Percentiles rank a stretch among this genome's conserved stretches.
These are phyloP conservation scores for Gnathonemus longibarbis DNA, from an alignment of 2,113 vertebrate genomes.

Conservation along the genomic window DNA sequence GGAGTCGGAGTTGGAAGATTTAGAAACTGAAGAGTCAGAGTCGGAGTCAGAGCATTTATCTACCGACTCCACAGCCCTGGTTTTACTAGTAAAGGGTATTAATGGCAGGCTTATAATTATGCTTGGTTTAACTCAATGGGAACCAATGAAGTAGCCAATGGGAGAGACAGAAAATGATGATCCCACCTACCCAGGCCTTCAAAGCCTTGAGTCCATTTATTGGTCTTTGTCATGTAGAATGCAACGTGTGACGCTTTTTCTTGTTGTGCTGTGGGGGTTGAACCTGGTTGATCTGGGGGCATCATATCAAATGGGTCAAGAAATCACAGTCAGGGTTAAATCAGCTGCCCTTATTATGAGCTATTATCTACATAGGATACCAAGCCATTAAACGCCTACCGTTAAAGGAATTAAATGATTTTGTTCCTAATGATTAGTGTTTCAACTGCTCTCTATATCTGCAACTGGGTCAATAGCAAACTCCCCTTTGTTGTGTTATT, in stretches of 20 bases:
- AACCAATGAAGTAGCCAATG: background rate
- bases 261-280: background rate
- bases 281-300: background rate
- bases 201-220: background rate
- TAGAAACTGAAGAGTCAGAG: too few relatives aligned
- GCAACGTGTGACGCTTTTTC: background rate
- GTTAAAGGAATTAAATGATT: slow-evolving; percentile 34
- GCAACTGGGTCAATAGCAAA: slow-evolving; percentile 29
- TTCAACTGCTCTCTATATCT: slow-evolving; percentile 19
- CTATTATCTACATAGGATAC: background rate
- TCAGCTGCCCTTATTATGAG: background rate
- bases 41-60: too few relatives aligned
- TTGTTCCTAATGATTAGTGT: slow-evolving; percentile 41
- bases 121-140: background rate
- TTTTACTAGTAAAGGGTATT: background rate
- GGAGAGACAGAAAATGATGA: background rate
- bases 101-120: background rate
- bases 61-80: too few relatives aligned
- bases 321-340: background rate
- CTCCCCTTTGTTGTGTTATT: slow-evolving; percentile 17
- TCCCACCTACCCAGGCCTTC: background rate
- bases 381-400: background rate
- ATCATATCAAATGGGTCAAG: background rate
- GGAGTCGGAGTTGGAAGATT: too few relatives aligned
- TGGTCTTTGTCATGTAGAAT: background rate